phyloP scores from a whole-genome alignment of 2,797 vertebrate species.

The Miichthys miiuy region DNA sequence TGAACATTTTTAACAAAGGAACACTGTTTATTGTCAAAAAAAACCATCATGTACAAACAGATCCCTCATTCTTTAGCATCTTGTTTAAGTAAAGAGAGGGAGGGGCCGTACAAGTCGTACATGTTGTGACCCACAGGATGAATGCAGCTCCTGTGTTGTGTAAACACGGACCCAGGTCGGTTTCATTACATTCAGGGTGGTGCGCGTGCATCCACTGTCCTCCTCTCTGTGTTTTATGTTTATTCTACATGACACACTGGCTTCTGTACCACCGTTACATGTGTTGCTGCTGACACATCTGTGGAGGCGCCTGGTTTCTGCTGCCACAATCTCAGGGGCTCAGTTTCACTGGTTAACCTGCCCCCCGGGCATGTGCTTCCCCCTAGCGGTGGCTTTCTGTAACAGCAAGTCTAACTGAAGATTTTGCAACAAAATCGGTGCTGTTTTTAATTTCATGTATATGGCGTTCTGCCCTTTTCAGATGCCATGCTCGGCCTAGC shows the following conservation, averaged over 20 bases:
- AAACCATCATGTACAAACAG: constrained; percentile 48
- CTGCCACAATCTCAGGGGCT: constrained; percentile 31
- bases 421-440: not conserved
- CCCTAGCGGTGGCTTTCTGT: constrained; percentile 70
- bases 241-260: constrained; percentile 10
- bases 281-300: constrained; percentile 31
- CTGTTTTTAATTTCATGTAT: not conserved
- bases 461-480: constrained; percentile 56
- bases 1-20: constrained; percentile 20
- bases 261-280: not conserved
- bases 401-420: not conserved
- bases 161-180: constrained; percentile 54
- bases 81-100: constrained; percentile 42
- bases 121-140: constrained; percentile 42
- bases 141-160: constrained; percentile 55
- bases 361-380: constrained; percentile 58
- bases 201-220: not conserved
- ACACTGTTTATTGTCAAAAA: constrained; percentile 39
- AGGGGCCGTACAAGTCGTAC: constrained; percentile 18
- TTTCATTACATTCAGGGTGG: constrained; percentile 39
- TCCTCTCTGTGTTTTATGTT: not conserved
- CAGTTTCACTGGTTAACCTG: constrained; percentile 37
- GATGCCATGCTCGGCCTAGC: constrained; percentile 94
- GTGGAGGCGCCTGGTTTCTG: constrained; percentile 39
- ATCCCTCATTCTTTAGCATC: constrained; percentile 53